Evolutionary conservation across 2,797 vertebrate species (phyloP).

Genomic region (Pelodytes ibericus): DNA sequence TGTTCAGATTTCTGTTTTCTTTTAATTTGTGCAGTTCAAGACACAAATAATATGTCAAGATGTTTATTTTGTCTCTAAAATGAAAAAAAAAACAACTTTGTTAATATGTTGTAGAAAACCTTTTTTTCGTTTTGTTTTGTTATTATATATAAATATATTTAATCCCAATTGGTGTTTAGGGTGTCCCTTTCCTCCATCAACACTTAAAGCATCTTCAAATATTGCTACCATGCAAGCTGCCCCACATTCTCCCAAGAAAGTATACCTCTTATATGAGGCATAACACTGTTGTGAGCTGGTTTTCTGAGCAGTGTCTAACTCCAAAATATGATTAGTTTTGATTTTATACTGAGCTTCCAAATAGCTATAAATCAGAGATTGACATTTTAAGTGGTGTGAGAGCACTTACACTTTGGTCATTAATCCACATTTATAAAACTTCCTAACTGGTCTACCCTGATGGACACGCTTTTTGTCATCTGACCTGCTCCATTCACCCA

Average conservation of each 20-base stretch:
- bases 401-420: slow-evolving; percentile 45
- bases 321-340: slow-evolving; percentile 25
- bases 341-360: slow-evolving; percentile 16
- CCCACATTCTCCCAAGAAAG: too few species aligned
- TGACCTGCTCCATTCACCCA: slow-evolving; percentile 43
- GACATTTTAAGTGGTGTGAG: slow-evolving; percentile 51
- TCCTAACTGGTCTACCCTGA: slow-evolving; percentile 36
- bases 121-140: too few species aligned
- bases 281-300: not conserved
- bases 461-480: slow-evolving; percentile 46
- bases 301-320: slow-evolving; percentile 4
- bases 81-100: too few species aligned
- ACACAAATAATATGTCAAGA: too few species aligned
- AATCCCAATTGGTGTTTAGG: too few species aligned
- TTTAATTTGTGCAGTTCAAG: too few species aligned
- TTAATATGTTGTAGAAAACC: too few species aligned
- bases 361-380: slow-evolving; percentile 44
- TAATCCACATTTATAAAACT: slow-evolving; percentile 53
- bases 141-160: too few species aligned
- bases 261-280: slow-evolving; percentile 9
- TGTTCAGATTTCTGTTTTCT: too few species aligned
- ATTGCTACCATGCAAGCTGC: not conserved
- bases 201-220: too few species aligned
- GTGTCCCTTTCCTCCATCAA: too few species aligned
- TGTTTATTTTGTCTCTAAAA: too few species aligned